Percentiles rank a stretch among this genome's conserved stretches.
Conservation (phyloP, 2,888 invertebrate genomes). For the Drosophila demipolita region DNA sequence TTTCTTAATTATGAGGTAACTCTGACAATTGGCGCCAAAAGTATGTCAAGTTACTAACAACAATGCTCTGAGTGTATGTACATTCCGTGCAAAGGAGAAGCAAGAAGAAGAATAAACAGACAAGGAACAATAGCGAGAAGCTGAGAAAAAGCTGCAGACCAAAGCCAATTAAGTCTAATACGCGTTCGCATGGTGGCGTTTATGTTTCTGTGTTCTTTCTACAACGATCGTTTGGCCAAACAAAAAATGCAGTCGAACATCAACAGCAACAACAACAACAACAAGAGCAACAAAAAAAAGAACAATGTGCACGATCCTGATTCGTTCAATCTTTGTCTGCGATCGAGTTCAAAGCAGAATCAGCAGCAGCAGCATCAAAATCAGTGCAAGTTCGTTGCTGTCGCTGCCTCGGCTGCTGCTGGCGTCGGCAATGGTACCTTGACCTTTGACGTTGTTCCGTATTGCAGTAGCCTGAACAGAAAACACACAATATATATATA, state of each 20-base stretch:
- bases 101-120: slow-evolving; percentile 12
- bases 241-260: slow-evolving; percentile 17
- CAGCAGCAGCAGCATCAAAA: slow-evolving; percentile 2
- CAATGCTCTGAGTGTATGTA: background rate
- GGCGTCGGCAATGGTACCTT: slow-evolving; percentile 56
- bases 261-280: slow-evolving; percentile 9
- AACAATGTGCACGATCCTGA: slow-evolving; percentile 45
- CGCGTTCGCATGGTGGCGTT: slow-evolving; percentile 26
- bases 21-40: background rate
- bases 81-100: background rate
- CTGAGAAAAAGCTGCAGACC: slow-evolving; percentile 23
- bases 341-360: slow-evolving; percentile 45
- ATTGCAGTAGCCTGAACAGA: slow-evolving; percentile 56
- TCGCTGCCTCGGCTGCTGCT: slow-evolving; percentile 26
- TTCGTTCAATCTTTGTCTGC: slow-evolving; percentile 28
- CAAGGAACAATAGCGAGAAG: slow-evolving; percentile 8
- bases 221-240: slow-evolving; percentile 35
- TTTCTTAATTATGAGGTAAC: too few species aligned
- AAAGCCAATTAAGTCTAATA: slow-evolving; percentile 68
- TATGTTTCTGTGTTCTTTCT: slow-evolving; percentile 38
- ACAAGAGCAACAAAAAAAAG: slow-evolving; percentile 20
- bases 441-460: slow-evolving; percentile 73
- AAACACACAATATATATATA: slow-evolving; percentile 31
- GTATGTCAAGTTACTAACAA: background rate
- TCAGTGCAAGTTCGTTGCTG: slow-evolving; percentile 55